These are phyloP conservation scores for Apogon hyalosoma DNA, from an alignment of 2,797 vertebrate genomes.

Conservation along the genomic window DNA sequence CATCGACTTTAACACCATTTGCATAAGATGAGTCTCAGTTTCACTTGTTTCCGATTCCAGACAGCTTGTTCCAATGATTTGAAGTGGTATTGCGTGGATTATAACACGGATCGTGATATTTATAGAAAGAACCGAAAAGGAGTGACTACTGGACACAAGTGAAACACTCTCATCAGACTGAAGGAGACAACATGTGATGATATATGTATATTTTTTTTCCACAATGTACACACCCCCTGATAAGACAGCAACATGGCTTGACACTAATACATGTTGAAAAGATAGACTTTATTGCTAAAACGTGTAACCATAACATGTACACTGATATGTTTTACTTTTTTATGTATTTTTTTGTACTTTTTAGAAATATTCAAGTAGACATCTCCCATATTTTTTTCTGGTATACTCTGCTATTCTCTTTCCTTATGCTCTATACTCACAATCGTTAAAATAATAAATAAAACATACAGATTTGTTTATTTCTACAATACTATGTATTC, in stretches of 20 bases:
- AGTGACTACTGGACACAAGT: neutral
- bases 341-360: conserved; percentile 75
- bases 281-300: conserved; percentile 94
- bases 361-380: conserved; percentile 95
- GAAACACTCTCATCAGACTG: neutral
- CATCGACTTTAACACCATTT: neutral
- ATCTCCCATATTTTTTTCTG: conserved; percentile 90
- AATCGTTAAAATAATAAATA: conserved; percentile 96
- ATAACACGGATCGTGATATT: neutral
- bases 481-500: conserved; percentile 92
- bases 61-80: neutral
- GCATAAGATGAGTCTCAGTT: conserved; percentile 22
- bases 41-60: conserved; percentile 11
- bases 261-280: conserved; percentile 86
- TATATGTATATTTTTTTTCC: conserved; percentile 31
- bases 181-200: conserved; percentile 35
- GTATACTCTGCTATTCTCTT: conserved; percentile 90
- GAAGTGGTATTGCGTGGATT: no score
- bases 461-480: conserved; percentile 91
- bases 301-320: conserved; percentile 90
- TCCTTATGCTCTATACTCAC: conserved; percentile 90
- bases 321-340: conserved; percentile 89
- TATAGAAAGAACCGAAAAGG: neutral
- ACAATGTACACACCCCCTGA: conserved; percentile 68
- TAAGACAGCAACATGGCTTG: conserved; percentile 75